Base-by-base conservation (phyloP, 2,113 vertebrate genomes). In the Entelurus aequoreus region DNA sequence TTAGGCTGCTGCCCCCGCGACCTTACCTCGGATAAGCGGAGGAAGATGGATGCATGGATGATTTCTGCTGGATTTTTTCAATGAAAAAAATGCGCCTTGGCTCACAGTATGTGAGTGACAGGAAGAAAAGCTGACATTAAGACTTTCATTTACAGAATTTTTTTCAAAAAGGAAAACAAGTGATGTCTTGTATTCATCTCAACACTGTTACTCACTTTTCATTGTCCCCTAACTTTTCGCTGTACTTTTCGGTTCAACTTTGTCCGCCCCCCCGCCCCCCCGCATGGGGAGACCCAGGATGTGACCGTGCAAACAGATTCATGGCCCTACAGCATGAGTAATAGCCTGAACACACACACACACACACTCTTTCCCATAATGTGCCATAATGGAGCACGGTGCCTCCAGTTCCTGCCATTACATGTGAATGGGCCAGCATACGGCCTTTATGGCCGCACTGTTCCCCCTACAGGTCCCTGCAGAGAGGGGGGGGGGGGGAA, bases 401-500 rank as follows among this genome's bases (percentile, higher is more conserved):
- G 54, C 37, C 77, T 79, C 68, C 76, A 78, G 66, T 78, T 70
- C 53, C 80, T 77, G 72, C 83, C 70, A 82, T 86, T 83, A 82
- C 71, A 73, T 84, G 59, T 82, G 87, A 87, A 86, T 84, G 77
- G 82, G 71, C 66, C 75, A 73, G 77, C 86, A 86, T 87, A 87
- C 84, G 84, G 84, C 79, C 75, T 87, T 87, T 87, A 86, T 78
- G 75, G 69, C 66, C 52, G 60, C 36, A 73, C 82, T 80, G 82
- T 78, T 84, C 80, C 60, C 75, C 76, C 78, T 69, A 69, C 75
- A 68, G 68, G 73, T 86, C 80, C 85, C 85, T 55, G 54, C 80
- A 81, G 83, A 80, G 74, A 55, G 62, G 60, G 38, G 49, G 62
- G 60, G 42, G 49, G 51, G 42, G 64, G 60, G 66, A 62, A 58